phyloP scores from a whole-genome alignment of 2,113 vertebrate species.

The Caranx ignobilis region DNA sequence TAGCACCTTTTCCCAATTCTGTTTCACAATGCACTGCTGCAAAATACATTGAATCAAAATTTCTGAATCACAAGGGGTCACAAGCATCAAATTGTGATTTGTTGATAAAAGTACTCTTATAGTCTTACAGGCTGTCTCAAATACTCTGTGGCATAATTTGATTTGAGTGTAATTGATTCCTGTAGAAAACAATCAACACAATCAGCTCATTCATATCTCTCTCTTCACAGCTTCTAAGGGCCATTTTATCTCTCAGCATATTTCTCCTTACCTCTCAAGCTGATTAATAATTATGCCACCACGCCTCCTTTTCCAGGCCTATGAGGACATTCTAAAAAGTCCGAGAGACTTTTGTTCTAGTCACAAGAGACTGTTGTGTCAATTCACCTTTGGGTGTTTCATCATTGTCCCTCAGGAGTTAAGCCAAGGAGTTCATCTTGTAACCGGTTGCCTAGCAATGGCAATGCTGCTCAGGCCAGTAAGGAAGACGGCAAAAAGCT shows the following conservation, averaged over 20 bases:
- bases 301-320: constrained; percentile 37
- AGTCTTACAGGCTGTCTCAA: constrained; percentile 1
- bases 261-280: constrained; percentile 13
- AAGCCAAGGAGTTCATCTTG: constrained; percentile 90
- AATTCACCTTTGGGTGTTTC: constrained; percentile 73
- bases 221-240: constrained; percentile 53
- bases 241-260: constrained; percentile 26
- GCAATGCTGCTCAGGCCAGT: constrained; percentile 85
- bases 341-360: neutral
- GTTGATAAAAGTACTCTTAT: neutral
- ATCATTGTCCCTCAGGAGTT: constrained; percentile 87
- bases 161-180: constrained; percentile 27
- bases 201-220: constrained; percentile 32
- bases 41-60: constrained; percentile 11
- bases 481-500: constrained; percentile 86
- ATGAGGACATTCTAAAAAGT: constrained; percentile 19
- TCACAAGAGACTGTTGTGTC: constrained; percentile 5
- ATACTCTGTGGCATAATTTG: neutral
- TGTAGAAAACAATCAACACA: constrained; percentile 20
- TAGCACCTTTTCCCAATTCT: constrained; percentile 36
- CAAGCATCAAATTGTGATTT: constrained; percentile 9
- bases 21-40: constrained; percentile 7
- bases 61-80: constrained; percentile 10
- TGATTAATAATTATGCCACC: constrained; percentile 14
- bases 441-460: constrained; percentile 91